Conservation (phyloP, 2,888 invertebrate genomes). For the Hirtodrosophila cameraria region DNA sequence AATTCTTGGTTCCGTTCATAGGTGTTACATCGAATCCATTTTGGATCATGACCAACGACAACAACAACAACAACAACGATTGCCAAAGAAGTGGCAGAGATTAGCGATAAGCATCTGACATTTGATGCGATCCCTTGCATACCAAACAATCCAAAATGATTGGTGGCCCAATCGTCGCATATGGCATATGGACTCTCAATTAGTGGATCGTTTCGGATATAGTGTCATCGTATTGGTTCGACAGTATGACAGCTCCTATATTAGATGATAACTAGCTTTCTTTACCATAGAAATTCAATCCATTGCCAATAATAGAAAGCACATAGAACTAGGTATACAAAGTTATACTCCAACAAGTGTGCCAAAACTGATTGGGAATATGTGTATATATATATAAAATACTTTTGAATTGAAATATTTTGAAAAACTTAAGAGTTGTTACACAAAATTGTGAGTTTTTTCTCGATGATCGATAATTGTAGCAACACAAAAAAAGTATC, state of each 20-base stretch:
- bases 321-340: too few relatives aligned
- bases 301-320: too few relatives aligned
- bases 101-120: conserved; percentile 59
- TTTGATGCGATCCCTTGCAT: conserved; percentile 42
- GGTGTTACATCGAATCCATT: conserved; percentile 46
- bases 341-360: too few relatives aligned
- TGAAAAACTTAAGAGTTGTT: too few relatives aligned
- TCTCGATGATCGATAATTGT: too few relatives aligned
- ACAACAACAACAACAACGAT: conserved; percentile 14
- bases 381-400: not conserved
- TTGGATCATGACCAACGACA: conserved; percentile 45
- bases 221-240: not conserved
- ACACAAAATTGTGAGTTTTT: too few relatives aligned
- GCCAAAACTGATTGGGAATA: too few relatives aligned
- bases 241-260: conserved; percentile 5
- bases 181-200: conserved; percentile 19
- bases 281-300: conserved; percentile 5
- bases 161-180: not conserved
- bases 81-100: conserved; percentile 41
- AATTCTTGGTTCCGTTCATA: conserved; percentile 16
- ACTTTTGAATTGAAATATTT: too few relatives aligned
- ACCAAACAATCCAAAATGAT: conserved; percentile 30
- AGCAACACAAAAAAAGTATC: too few relatives aligned
- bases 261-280: conserved; percentile 1
- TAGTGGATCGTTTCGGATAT: not conserved